Conservation (phyloP, 2,113 vertebrate genomes). For the Mus pahari region DNA sequence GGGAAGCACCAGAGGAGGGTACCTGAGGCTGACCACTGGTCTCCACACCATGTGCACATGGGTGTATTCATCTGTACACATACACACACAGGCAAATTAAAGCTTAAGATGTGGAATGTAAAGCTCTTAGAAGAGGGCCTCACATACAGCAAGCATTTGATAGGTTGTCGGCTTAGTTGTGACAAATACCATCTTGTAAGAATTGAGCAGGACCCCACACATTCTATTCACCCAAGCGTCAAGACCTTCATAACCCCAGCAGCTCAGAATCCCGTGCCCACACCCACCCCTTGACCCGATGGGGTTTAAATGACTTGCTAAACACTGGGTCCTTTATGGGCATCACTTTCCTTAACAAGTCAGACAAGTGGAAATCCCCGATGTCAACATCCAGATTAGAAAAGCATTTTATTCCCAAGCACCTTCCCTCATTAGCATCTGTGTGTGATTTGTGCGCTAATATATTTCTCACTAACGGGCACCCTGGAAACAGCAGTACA, state of each 20-base stretch:
- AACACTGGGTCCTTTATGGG: not conserved
- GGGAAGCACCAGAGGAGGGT: not conserved
- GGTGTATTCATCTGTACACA: no score
- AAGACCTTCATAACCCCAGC: not conserved
- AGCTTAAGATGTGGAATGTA: not conserved
- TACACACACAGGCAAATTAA: not conserved
- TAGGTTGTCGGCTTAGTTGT: not conserved
- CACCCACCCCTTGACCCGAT: not conserved
- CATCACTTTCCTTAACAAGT: not conserved
- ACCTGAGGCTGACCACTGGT: not conserved
- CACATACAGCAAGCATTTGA: not conserved
- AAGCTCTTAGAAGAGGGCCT: not conserved
- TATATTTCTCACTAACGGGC: slow-evolving; percentile 9
- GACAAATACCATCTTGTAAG: not conserved
- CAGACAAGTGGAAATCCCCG: not conserved
- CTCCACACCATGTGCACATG: not conserved
- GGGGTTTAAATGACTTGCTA: not conserved
- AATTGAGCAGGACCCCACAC: not conserved
- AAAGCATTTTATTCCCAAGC: slow-evolving; percentile 22
- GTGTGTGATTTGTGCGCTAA: slow-evolving; percentile 13
- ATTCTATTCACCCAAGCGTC: not conserved
- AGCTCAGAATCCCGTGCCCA: not conserved
- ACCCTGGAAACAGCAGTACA: slow-evolving; percentile 42
- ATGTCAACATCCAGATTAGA: slow-evolving; percentile 41
- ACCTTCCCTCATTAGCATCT: slow-evolving; percentile 32